Conservation (phyloP, 2,113 vertebrate species). For the Crotalus viridis region DNA sequence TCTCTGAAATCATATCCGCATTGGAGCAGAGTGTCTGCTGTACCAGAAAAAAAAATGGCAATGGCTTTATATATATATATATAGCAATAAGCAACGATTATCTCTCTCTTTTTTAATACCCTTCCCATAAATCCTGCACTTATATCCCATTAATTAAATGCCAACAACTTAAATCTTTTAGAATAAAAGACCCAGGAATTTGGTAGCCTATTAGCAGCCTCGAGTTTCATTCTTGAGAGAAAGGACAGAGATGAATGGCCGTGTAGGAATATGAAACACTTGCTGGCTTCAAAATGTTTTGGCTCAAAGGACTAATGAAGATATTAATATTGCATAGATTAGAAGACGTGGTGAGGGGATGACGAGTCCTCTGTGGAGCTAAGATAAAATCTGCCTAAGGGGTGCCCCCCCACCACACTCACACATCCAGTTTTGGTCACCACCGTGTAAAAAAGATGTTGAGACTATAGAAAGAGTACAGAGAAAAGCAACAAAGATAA, state of each 20-base stretch:
- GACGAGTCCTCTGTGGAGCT: background rate
- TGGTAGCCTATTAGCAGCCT: conserved; percentile 54
- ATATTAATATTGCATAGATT: conserved; percentile 18
- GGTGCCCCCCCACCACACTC: background rate
- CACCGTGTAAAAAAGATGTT: too few species aligned
- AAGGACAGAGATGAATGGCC: conserved; percentile 42
- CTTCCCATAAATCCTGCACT: conserved; percentile 50
- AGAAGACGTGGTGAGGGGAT: background rate
- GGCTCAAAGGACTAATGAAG: conserved; percentile 30
- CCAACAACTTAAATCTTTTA: conserved; percentile 62
- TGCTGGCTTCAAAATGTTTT: conserved; percentile 47
- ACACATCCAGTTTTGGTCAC: too few species aligned
- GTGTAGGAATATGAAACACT: conserved; percentile 30
- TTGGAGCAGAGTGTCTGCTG: background rate
- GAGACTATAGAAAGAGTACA: too few species aligned
- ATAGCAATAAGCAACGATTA: conserved; percentile 25
- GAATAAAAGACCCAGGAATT: conserved; percentile 51
- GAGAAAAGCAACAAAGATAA: too few species aligned
- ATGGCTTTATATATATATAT: background rate
- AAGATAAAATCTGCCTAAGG: too few species aligned
- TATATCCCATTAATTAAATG: conserved; percentile 63
- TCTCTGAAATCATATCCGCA: background rate
- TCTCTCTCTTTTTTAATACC: conserved; percentile 33
- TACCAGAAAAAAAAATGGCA: conserved; percentile 6
- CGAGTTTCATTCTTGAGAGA: conserved; percentile 42